Evolutionary conservation across 2,113 vertebrate genomes (phyloP), one percentile per base, ranked within the genome.

Genomic region (Halcyon malimbica): DNA sequence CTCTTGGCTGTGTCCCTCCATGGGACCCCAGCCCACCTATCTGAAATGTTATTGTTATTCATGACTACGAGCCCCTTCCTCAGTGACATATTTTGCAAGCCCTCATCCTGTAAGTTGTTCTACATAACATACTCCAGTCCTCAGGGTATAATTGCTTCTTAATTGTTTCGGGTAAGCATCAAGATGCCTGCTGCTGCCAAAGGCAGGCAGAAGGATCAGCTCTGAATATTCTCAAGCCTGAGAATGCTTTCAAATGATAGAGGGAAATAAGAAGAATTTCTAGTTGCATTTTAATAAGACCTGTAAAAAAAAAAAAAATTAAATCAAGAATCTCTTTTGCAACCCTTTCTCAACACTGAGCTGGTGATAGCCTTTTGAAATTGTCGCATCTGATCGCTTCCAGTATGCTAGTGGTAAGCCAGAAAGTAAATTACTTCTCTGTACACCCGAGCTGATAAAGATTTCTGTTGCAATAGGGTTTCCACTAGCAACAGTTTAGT

Each of bases 361-460:
- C 75, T 56, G 87, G 44, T 94, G 93, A 93, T 41, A 91, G 51
- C n/a, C 64, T 94, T 94, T 83, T 90, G 78, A 94, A 96, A 89
- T 64, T 48, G 69, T 67, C 89, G 59, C 42, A 54, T 95, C 90
- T 94, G 84, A 88, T 90, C 90, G 42, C 88, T n/a, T 96, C 60
- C 83, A 78, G 37, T 78, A 44, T 83, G 76, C 83, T 62, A 59
- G 26, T 70, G 74, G 75, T 80, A 60, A 94, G 63, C 82, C 84
- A 76, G 78, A 85, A 90, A 93, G 81, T 65, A 91, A 96, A 96
- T 95, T 96, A 79, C 62, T 76, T 41, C 93, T 85, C 91, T 93
- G 73, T 77, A 82, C 33, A 70, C n/a, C 16, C 5, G 4, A 83
- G 37, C 33, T 73, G 53, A 87, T 81, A 67, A 89, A 91, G 62